These are phyloP conservation scores for Orius insidiosus DNA, from an alignment of 1,140 invertebrate genomes.

Conservation along the genomic window DNA sequence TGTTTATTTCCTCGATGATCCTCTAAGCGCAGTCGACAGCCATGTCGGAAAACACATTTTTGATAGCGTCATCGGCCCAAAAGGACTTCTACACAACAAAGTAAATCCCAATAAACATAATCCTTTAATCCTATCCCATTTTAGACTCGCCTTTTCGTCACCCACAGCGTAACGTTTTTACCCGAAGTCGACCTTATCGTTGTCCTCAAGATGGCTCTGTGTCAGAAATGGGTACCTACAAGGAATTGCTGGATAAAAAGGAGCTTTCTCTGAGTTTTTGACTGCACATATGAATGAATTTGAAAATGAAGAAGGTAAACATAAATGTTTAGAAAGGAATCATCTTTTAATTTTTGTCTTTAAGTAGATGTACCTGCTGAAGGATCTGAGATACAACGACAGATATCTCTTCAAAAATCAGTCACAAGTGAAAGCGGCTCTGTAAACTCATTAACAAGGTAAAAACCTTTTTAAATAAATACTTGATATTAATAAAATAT, in stretches of 20 bases:
- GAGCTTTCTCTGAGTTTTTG: conserved; percentile 65
- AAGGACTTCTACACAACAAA: conserved; percentile 58
- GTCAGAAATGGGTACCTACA: conserved; percentile 68
- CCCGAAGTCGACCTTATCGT: conserved; percentile 75
- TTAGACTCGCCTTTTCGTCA: conserved; percentile 63
- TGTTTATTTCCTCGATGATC: conserved; percentile 87
- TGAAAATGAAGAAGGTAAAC: conserved; percentile 23
- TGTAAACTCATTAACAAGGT: conserved; percentile 12
- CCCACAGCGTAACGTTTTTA: conserved; percentile 77
- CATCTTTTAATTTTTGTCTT: too few relatives aligned
- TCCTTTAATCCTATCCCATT: background rate
- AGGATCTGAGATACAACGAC: conserved; percentile 6
- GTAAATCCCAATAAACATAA: conserved; percentile 11
- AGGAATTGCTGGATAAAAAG: conserved; percentile 60
- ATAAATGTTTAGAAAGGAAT: too few relatives aligned
- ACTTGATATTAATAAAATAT: conserved; percentile 6
- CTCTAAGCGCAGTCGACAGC: conserved; percentile 85
- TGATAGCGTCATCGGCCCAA: conserved; percentile 69
- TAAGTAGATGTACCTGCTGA: too few relatives aligned
- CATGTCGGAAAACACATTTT: conserved; percentile 94
- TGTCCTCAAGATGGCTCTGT: conserved; percentile 66
- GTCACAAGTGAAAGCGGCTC: conserved; percentile 18
- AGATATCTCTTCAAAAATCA: conserved; percentile 14
- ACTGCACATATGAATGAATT: conserved; percentile 62
- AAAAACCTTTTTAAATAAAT: background rate